Base-by-base conservation (phyloP, 1,140 invertebrate genomes). In the Drosophila varians region DNA sequence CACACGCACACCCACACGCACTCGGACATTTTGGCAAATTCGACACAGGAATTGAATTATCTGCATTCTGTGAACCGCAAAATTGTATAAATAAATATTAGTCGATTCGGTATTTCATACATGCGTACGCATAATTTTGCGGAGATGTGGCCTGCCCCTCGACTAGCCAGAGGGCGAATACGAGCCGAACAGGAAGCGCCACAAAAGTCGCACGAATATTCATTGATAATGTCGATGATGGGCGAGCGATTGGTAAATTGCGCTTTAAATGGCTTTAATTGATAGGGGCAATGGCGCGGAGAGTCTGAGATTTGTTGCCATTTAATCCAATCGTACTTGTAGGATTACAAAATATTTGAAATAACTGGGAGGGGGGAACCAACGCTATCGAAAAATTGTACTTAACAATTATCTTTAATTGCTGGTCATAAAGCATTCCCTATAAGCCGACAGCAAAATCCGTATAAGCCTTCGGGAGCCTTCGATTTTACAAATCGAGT, bases 51-150 rank as follows among this genome's bases (percentile, higher is more conserved):
- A 80, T 80, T 80, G 77, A 80, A 80, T 80, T 65, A 71, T 80
- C 72, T 79, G 54, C 51, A 79, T 62, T 79, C 48, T 55, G 77
- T 80, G 54, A 66, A 61, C 77, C 77, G 56, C 77, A 80, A 80
- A 80, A 80, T 80, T 80, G 77, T 60, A 80, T 80, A 80, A 80
- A 80, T 80, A 80, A 80, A 80, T 80, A 80, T 80, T 80, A 80
- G 77, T 80, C 73, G 60, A 80, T 80, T 79, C 64, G 49, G 61
- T 65, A 75, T 79, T 72, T 75, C 40, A 23, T 66, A 45, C 77
- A 79, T 65, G 77, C 45, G 60, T 18, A 54, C 48, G 66, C 77
- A 80, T 75, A 75, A 80, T 80, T n/a, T 72, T 55, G 3, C 11
- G 23, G 23, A 23, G 8, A 7, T 16, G 38, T 18, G 16, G 16